A percentile compares a stretch with the other conserved stretches of the same genome.
Evolutionary conservation across 2,888 invertebrate genomes (phyloP).

Genomic region (Ectemnius continuus): DNA sequence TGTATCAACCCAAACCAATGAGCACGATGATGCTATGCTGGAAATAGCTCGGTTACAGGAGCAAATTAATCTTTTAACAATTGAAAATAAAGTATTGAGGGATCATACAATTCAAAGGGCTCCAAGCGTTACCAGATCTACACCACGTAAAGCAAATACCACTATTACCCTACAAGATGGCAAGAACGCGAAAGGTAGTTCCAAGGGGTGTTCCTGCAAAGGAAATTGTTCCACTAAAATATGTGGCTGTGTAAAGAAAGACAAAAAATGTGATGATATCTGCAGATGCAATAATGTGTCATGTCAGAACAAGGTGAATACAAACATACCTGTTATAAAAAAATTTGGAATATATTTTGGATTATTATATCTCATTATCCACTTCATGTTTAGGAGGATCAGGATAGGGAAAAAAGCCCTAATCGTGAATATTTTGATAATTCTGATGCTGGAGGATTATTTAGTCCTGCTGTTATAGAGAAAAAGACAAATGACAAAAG

Average conservation of each 20-base stretch:
- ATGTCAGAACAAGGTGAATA: conserved; percentile 62
- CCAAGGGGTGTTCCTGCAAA: conserved; percentile 58
- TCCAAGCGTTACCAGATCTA: background rate
- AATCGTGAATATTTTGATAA: too few species aligned
- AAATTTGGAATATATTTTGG: too few species aligned
- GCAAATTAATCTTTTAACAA: conserved; percentile 42
- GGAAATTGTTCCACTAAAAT: conserved; percentile 52
- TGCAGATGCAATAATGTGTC: conserved; percentile 57
- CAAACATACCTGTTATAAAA: too few species aligned
- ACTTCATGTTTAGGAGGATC: too few species aligned
- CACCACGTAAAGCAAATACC: background rate
- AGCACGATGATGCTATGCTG: conserved; percentile 8
- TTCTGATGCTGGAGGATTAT: background rate
- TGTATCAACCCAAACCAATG: conserved; percentile 26
- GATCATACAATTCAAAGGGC: conserved; percentile 16
- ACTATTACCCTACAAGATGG: background rate
- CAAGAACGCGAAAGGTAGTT: background rate
- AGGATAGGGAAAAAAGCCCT: too few species aligned
- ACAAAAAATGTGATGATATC: conserved; percentile 39
- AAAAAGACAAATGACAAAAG: background rate
- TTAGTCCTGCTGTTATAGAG: background rate
- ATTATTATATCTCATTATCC: too few species aligned
- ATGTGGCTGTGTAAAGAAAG: conserved; percentile 65
- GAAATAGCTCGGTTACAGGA: conserved; percentile 48
- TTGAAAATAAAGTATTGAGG: conserved; percentile 42